These are phyloP conservation scores for Eudyptes chrysolophus DNA, from an alignment of 2,113 vertebrate species.

Conservation along the genomic window DNA sequence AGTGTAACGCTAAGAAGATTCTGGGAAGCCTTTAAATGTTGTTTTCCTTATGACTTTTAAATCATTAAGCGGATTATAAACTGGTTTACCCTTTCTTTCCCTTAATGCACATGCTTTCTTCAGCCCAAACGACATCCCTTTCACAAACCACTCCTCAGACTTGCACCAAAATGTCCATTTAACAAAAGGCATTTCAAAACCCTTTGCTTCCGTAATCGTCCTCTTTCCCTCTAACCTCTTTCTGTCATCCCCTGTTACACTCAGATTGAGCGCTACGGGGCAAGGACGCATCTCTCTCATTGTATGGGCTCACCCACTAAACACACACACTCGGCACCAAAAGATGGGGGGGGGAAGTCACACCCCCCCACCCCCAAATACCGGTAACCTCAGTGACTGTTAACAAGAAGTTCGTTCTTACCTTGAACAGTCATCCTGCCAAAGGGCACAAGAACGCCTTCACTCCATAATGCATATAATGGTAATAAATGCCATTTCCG, in stretches of 20 bases:
- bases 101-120: slow-evolving; percentile 8
- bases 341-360: not conserved
- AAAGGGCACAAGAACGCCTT: not conserved
- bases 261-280: not conserved
- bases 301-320: not conserved
- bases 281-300: not conserved
- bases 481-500: not conserved
- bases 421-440: not conserved
- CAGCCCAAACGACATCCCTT: not conserved
- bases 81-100: not conserved
- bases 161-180: not conserved
- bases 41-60: not conserved
- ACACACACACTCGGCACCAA: not conserved
- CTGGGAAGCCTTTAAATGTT: not conserved
- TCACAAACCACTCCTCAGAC: not conserved
- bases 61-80: not conserved
- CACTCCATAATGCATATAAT: fast-evolving
- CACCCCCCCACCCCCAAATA: fast-evolving
- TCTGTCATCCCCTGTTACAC: slow-evolving; percentile 26
- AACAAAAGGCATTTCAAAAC: slow-evolving; percentile 2
- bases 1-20: not conserved
- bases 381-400: too few species aligned
- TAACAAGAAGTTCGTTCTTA: not conserved
- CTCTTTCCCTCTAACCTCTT: slow-evolving; percentile 26
- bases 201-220: not conserved